These are phyloP conservation scores for Caenorhabditis inopinata DNA, from an alignment of 1,140 invertebrate species.

Conservation along the genomic window DNA sequence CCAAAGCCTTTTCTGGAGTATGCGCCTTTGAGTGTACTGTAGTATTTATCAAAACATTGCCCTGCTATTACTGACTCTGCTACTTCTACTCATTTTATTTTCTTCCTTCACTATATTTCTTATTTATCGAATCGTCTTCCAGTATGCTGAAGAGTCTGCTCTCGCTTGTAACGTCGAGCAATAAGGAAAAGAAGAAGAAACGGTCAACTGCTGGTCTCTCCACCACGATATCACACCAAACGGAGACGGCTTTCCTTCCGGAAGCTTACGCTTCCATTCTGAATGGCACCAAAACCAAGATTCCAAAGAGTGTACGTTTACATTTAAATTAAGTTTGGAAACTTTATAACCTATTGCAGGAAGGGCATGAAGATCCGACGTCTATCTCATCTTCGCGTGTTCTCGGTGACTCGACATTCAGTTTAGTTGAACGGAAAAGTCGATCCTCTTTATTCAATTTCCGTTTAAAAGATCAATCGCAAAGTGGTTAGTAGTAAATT, in stretches of 20 bases:
- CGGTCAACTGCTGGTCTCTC: background rate
- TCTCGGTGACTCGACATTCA: background rate
- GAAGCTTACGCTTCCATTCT: background rate
- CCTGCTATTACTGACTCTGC: no score
- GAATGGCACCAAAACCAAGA: background rate
- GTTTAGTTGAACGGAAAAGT: background rate
- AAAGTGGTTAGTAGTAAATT: background rate
- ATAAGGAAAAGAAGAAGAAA: conserved; percentile 18
- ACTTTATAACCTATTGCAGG: background rate
- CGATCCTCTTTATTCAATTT: background rate
- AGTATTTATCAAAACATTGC: no score
- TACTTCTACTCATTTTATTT: no score
- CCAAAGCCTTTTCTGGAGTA: no score
- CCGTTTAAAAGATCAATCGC: background rate
- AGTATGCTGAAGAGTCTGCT: conserved; percentile 14
- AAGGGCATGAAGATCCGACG: background rate
- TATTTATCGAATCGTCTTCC: no score
- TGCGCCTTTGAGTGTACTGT: no score
- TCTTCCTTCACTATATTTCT: no score
- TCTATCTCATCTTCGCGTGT: background rate
- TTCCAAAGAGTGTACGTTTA: background rate
- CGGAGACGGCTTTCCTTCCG: background rate
- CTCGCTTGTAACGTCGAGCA: background rate
- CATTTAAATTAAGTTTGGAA: background rate
- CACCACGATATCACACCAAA: no score